Evolutionary conservation across 2,797 vertebrate species (phyloP).

Genomic region (Rhincodon typus): DNA sequence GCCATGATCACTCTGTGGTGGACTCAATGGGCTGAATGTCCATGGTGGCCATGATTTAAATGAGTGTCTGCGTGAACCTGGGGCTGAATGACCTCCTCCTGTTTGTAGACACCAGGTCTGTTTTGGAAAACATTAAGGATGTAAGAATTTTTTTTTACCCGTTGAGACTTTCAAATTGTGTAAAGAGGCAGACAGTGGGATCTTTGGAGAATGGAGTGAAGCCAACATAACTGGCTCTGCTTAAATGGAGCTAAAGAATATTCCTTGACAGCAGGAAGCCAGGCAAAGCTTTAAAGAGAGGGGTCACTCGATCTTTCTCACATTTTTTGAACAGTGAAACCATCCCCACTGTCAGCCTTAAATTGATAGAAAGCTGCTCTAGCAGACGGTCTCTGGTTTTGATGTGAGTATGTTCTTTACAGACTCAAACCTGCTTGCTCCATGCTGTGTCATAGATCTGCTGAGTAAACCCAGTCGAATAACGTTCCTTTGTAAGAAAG

Average conservation of each 20-base stretch:
- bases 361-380: background rate
- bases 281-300: background rate
- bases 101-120: background rate
- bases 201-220: background rate
- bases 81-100: background rate
- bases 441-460: background rate
- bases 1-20: no score
- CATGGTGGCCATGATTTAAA: background rate
- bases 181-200: background rate
- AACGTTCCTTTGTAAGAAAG: background rate
- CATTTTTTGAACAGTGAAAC: background rate
- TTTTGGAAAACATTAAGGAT: background rate
- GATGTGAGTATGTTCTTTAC: background rate
- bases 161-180: background rate
- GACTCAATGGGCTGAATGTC: background rate
- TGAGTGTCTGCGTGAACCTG: no score
- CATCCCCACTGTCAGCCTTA: background rate
- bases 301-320: background rate
- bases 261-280: background rate
- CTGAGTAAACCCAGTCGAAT: background rate
- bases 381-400: background rate
- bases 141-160: background rate
- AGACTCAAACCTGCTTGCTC: background rate
- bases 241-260: constrained; percentile 1
- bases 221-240: background rate